Conservation (phyloP, 2,797 vertebrate genomes). For the Oceanodroma leucorhoa region DNA sequence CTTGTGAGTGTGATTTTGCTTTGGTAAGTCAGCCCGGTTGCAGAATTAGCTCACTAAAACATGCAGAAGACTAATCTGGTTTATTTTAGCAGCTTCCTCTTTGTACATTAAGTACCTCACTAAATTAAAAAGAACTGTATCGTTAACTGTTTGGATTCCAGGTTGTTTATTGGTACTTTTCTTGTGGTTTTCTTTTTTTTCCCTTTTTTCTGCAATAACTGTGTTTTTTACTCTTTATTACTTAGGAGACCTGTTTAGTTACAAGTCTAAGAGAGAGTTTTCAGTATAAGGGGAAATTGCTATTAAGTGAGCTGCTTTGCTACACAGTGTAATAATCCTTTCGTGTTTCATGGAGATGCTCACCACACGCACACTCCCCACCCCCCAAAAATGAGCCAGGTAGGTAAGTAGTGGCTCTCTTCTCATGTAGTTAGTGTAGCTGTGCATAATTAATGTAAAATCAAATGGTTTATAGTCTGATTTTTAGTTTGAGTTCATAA, state of each 20-base stretch:
- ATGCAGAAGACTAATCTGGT: not conserved
- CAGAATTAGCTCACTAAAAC: not conserved
- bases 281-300: not conserved
- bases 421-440: not conserved
- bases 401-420: not conserved
- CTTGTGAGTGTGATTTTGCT: not conserved
- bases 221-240: not conserved
- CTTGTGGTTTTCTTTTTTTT: rapidly evolving
- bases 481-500: not conserved
- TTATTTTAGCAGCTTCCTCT: not conserved
- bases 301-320: not conserved
- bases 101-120: not conserved
- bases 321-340: not conserved
- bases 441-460: not conserved
- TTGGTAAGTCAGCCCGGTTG: not conserved
- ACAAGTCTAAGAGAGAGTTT: not conserved
- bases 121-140: not conserved
- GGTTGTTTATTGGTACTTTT: not conserved
- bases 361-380: not conserved
- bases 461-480: not conserved
- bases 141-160: not conserved
- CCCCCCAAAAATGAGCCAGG: not conserved
- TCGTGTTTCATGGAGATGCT: not conserved
- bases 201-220: not conserved
- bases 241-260: not conserved